Base-by-base conservation (phyloP, 2,888 invertebrate species). In the Lapara coniferarum region DNA sequence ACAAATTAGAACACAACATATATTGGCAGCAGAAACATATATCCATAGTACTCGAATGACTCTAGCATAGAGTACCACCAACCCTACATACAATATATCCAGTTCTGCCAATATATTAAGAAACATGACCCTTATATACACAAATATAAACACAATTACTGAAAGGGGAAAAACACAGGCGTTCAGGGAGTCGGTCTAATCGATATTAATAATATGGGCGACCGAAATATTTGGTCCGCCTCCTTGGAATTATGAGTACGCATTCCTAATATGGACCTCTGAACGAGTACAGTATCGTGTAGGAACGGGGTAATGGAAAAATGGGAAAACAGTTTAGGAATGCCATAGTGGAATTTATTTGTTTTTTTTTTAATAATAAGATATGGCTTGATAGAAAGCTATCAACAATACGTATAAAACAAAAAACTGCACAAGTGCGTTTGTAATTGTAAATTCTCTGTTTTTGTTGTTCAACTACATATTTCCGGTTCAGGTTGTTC, bases 161-260 rank as follows among this genome's bases (percentile, higher is more conserved):
- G 16, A 46, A 14, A 19, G 63, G 30, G 53, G 37, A n/a, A 66
- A 66, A 53, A 66, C 2, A 66, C 25, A 53, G 8, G 6, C 51
- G 37, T 25, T 30, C 10, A 69, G 72, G 71, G 79, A 79, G 78
- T 79, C 77, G 76, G 75, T 74, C 73, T 77, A 82, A 83, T 82
- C 84, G 82, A 84, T 83, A 82, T 78, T 83, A 83, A 78, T 84
- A 83, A 84, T 84, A 83, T 80, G 70, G 73, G 75, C 73, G 74
- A 73, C 75, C 78, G 63, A n/a, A 63, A 49, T 76, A 74, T 78
- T 72, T 72, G 78, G 75, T 72, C 72, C 77, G 75, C 73, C 75
- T 75, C 75, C 71, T 66, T 66, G 63, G 76, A 78, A 75, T 81
- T 78, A 78, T 72, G 75, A 75, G 75, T 66, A 44, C 56, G 71